Conservation (phyloP, 2,888 invertebrate species). For the Heterodera filipjevi region DNA sequence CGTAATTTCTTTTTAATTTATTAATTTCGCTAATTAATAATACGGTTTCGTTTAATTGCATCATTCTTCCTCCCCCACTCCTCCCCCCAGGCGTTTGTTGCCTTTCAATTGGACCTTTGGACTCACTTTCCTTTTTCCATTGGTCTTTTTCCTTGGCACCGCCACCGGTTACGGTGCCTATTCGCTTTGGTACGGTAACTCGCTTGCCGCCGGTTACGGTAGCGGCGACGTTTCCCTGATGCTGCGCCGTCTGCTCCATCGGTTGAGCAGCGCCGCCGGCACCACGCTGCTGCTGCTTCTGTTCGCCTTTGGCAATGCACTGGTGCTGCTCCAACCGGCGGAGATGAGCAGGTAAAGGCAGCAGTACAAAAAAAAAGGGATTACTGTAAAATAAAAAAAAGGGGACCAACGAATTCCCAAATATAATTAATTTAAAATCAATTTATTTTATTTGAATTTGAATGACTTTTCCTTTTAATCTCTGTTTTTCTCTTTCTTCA, state of each 20-base stretch:
- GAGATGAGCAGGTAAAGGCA: slow-evolving; percentile 34
- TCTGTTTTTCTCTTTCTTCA: not conserved
- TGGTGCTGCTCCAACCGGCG: slow-evolving; percentile 33
- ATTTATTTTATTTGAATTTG: slow-evolving; percentile 4
- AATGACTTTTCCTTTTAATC: slow-evolving; percentile 10
- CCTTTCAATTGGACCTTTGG: slow-evolving; percentile 43
- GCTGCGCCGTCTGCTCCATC: slow-evolving; percentile 25
- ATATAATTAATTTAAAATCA: not conserved
- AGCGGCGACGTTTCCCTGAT: not conserved
- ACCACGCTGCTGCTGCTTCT: slow-evolving; percentile 38
- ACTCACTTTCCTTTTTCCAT: slow-evolving; percentile 40
- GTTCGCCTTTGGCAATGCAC: slow-evolving; percentile 33
- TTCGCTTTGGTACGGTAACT: slow-evolving; percentile 42
- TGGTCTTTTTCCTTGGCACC: slow-evolving; percentile 43
- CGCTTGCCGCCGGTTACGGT: slow-evolving; percentile 23
- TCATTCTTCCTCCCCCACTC: not conserved
- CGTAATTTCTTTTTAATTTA: slow-evolving; percentile 25
- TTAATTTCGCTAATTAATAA: no score
- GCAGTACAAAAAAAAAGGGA: no score
- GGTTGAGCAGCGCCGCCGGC: slow-evolving; percentile 39
- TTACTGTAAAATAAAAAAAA: no score
- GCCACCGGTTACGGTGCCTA: slow-evolving; percentile 46
- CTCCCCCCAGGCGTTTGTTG: slow-evolving; percentile 34
- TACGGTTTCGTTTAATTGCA: slow-evolving; percentile 7
- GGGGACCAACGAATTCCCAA: not conserved